Conservation (phyloP, 2,888 invertebrate species). For the Magallana nippona region DNA sequence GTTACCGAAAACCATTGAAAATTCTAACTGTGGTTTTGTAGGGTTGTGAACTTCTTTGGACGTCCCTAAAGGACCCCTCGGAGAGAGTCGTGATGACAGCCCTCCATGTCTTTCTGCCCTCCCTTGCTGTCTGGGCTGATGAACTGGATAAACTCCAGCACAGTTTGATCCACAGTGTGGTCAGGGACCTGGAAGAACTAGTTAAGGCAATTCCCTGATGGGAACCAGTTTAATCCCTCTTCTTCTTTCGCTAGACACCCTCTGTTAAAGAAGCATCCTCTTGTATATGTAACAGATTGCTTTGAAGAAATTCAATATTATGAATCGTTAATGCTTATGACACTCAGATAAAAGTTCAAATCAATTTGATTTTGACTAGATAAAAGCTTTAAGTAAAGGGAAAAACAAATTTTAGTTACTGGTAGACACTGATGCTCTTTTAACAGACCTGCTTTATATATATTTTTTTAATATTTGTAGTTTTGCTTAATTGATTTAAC, state of each 20-base stretch:
- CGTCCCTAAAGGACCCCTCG: slow-evolving; percentile 83
- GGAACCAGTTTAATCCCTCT: slow-evolving; percentile 35
- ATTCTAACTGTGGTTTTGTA: slow-evolving; percentile 54
- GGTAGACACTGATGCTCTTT: too few relatives aligned
- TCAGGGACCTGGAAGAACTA: slow-evolving; percentile 76
- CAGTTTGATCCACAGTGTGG: slow-evolving; percentile 75
- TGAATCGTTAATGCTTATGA: too few relatives aligned
- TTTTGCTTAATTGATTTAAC: too few relatives aligned
- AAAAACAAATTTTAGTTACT: too few relatives aligned
- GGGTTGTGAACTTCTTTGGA: slow-evolving; percentile 82
- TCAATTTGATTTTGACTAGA: too few relatives aligned
- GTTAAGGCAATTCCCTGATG: slow-evolving; percentile 72
- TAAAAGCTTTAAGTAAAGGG: too few relatives aligned
- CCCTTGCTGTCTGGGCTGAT: slow-evolving; percentile 85
- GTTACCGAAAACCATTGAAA: neutral
- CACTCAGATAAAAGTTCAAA: too few relatives aligned
- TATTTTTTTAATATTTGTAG: too few relatives aligned
- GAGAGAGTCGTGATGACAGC: slow-evolving; percentile 82
- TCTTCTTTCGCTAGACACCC: slow-evolving; percentile 34
- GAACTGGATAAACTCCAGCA: slow-evolving; percentile 81
- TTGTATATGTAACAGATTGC: too few relatives aligned
- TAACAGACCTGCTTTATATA: too few relatives aligned
- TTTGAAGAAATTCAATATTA: too few relatives aligned
- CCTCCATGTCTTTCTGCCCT: slow-evolving; percentile 83
- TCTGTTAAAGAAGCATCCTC: slow-evolving; percentile 9